Base-by-base conservation (phyloP, 1,140 invertebrate species). In the Carposina sasakii region DNA sequence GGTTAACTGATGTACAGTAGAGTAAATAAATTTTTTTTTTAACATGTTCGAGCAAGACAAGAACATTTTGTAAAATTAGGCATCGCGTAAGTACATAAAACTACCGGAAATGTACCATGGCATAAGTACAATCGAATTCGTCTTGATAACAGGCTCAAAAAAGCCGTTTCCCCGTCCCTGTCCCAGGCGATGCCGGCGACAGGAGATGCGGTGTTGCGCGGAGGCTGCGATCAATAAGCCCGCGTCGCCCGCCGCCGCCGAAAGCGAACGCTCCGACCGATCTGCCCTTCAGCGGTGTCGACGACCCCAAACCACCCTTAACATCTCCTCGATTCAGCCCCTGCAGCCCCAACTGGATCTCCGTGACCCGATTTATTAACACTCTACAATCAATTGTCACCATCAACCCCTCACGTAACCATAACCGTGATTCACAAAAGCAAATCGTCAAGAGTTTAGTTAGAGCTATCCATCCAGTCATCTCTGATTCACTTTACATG, bases 191-290 rank as follows among this genome's bases (percentile, higher is more conserved):
- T 39, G 36, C 22, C 6, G 17, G 2, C 8, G 34, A 2, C 4
- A 19, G 16, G 17, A 39, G 17, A 28, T 12, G 6, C 54, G 57
- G 56, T 57, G 63, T 59, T 65, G 60, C 51, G 60, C 54, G 73
- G 71, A 72, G 69, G 71, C 73, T 70, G 63, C 66, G 72, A 73
- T 73, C 67, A 67, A 76, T 75, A 69, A 53, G 46, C 55, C 57
- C 56, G 33, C 57, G 60, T 52, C 44, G 49, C 62, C 53, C 64
- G 66, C 57, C 60, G 63, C 65, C 76, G 70, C 64, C 71, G 76
- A 81, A 81, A 81, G 74, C 74, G 73, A 81, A 81, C 74, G 76
- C 71, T 63, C 60, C 71, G 73, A 77, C 74, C 76, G 71, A 72
- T 67, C 71, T 81, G 77, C 73, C 75, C 75, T 78, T 79, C 78